phyloP scores from a whole-genome alignment of 2,888 invertebrate species.

The Aspidiotus destructor region DNA sequence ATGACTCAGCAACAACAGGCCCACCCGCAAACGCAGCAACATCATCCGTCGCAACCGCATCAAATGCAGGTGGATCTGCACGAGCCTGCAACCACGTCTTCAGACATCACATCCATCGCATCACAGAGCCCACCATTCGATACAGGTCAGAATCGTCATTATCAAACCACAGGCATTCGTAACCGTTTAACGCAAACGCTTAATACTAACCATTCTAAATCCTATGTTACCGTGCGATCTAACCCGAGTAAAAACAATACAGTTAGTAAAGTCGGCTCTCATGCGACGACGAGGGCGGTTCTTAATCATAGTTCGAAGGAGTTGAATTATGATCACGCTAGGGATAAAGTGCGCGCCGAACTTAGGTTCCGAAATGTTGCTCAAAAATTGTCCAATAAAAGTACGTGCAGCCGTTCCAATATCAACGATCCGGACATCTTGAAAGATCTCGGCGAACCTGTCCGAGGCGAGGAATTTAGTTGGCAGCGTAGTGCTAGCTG shows the following conservation, averaged over 20 bases:
- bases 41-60: slow-evolving; percentile 40
- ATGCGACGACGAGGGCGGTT: background rate
- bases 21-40: slow-evolving; percentile 1
- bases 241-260: background rate
- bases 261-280: background rate
- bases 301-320: background rate
- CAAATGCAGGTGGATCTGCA: slow-evolving; percentile 47
- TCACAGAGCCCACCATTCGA: slow-evolving; percentile 45
- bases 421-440: slow-evolving; percentile 31
- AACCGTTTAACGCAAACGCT: slow-evolving; percentile 28
- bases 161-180: background rate
- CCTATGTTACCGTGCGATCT: background rate
- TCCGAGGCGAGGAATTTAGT: slow-evolving; percentile 4
- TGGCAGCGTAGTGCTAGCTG: slow-evolving; percentile 76
- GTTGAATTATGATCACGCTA: slow-evolving; percentile 3
- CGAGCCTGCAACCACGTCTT: slow-evolving; percentile 43
- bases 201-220: slow-evolving; percentile 11
- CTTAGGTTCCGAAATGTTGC: slow-evolving; percentile 14
- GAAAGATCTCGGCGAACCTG: slow-evolving; percentile 19
- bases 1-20: slow-evolving; percentile 1
- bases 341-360: slow-evolving; percentile 13
- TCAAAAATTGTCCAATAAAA: background rate
- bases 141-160: slow-evolving; percentile 36
- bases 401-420: background rate
- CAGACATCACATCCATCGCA: slow-evolving; percentile 46